phyloP scores from a whole-genome alignment of 1,140 invertebrate species.

The Sarcophaga peregrina region DNA sequence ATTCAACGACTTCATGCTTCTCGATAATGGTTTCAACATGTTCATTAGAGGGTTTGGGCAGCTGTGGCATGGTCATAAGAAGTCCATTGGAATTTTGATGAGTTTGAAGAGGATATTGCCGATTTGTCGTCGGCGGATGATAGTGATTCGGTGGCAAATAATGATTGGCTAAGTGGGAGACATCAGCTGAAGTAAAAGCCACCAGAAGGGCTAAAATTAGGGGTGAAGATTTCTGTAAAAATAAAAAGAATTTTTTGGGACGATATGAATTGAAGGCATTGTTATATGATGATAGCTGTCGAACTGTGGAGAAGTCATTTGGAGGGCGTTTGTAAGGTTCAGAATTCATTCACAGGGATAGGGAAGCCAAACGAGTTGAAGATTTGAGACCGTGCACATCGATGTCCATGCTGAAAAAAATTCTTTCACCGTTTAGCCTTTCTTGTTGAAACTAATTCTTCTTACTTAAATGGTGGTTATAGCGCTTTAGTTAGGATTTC shows the following conservation, averaged over 20 bases:
- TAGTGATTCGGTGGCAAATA: slow-evolving; percentile 55
- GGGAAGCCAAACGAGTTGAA: too few species aligned
- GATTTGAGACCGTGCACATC: too few species aligned
- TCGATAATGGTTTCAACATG: slow-evolving; percentile 57
- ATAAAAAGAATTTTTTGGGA: neutral
- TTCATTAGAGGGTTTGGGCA: neutral
- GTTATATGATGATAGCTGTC: slow-evolving; percentile 34
- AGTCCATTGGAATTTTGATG: neutral
- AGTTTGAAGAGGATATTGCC: neutral
- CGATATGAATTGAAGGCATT: neutral
- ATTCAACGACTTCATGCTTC: slow-evolving; percentile 57
- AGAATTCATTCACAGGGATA: too few species aligned
- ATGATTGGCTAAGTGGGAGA: slow-evolving; percentile 55
- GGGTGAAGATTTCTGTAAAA: slow-evolving; percentile 42
- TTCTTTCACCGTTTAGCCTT: too few species aligned
- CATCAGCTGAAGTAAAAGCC: slow-evolving; percentile 56
- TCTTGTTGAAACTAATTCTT: too few species aligned
- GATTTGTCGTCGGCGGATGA: neutral
- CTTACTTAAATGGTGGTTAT: too few species aligned
- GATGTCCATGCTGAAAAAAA: too few species aligned
- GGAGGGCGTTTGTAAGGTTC: neutral
- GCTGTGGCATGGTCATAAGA: neutral
- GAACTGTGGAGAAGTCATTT: neutral
- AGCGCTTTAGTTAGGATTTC: too few species aligned
- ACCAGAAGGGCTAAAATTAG: slow-evolving; percentile 50